Evolutionary conservation across 1,140 invertebrate species (phyloP), one percentile per base, ranked within the genome.

Genomic region (Drosophila arizonae): DNA sequence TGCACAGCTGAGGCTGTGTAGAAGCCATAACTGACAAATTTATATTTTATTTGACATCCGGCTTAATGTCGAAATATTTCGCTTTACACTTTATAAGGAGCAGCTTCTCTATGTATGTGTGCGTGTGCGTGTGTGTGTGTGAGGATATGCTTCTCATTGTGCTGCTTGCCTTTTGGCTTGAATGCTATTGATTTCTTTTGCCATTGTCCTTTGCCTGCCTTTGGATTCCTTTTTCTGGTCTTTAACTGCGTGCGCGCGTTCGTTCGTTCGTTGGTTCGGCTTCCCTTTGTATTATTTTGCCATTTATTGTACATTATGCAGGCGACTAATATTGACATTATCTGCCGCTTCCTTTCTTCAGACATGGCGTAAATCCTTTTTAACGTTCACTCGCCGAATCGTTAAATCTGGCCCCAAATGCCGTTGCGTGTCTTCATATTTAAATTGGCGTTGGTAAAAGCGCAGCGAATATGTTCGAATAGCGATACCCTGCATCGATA

Each of bases 321-420:
- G 81, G 80, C 84, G 88, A 90, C 88, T 90, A 90, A 90, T 90
- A 90, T 90, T 90, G 88, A 90, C 87, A 90, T 90, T 90, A 90
- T 90, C 88, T 84, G 84, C 74, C 69, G 61, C 66, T 87, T 67
- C 10, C 58, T 54, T 67, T 11, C 36, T 56, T 15, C 60, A 30
- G 43, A 73, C 63, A 79, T 63, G 81, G 77, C 66, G 72, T 48
- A 88, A 87, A 88, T 79, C 84, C 79, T 64, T 79, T 76, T 79
- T 81, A 77, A 72, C 75, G 74, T 48, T 36, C 26, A 30, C 13
- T 71, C 30, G 11, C 30, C 41, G 43, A 43, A 15, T 57, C 58
- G 30, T 63, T 68, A 60, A 72, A 58, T 58, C 55, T 33, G 33
- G 13, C 24, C 61, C 50, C 28, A 52, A 66, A 55, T 36, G 52